phyloP scores from a whole-genome alignment of 2,888 invertebrate species.

The Ceratothoa steindachneri region DNA sequence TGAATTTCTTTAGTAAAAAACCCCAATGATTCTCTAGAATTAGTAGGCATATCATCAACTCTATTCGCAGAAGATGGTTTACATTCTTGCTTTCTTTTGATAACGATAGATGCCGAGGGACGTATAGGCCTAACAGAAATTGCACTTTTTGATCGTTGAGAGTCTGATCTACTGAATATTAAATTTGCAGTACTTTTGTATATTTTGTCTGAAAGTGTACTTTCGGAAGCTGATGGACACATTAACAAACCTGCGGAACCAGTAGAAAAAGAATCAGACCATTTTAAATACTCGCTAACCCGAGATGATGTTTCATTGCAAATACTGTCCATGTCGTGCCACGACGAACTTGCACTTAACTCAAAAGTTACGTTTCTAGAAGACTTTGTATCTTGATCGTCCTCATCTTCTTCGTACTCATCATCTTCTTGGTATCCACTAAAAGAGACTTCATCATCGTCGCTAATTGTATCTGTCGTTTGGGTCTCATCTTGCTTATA shows the following conservation, averaged over 20 bases:
- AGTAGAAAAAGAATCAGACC: background rate
- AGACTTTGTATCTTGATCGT: background rate
- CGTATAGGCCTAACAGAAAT: background rate
- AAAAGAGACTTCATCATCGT: background rate
- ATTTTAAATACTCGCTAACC: background rate
- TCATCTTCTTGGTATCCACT: background rate
- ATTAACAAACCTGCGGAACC: background rate
- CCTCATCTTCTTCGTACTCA: constrained; percentile 7
- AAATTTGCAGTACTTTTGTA: constrained; percentile 2
- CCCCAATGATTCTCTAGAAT: too few species aligned
- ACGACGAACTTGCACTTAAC: background rate
- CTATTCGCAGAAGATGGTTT: background rate
- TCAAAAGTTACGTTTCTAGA: background rate
- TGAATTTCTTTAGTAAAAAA: too few species aligned
- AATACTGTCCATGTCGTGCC: background rate
- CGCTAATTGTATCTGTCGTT: constrained; percentile 55
- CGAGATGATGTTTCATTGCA: background rate
- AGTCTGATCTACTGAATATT: background rate
- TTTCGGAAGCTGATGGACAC: background rate
- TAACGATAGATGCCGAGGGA: background rate
- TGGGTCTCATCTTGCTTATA: constrained; percentile 61
- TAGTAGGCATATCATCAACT: too few species aligned
- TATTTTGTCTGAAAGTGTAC: background rate
- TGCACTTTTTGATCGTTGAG: background rate
- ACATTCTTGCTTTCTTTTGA: background rate